Evolutionary conservation across 53 echinoderm and acorn worm species (phyloP), one percentile per base, ranked within the genome.

Genomic region (Holothuria scabra): DNA sequence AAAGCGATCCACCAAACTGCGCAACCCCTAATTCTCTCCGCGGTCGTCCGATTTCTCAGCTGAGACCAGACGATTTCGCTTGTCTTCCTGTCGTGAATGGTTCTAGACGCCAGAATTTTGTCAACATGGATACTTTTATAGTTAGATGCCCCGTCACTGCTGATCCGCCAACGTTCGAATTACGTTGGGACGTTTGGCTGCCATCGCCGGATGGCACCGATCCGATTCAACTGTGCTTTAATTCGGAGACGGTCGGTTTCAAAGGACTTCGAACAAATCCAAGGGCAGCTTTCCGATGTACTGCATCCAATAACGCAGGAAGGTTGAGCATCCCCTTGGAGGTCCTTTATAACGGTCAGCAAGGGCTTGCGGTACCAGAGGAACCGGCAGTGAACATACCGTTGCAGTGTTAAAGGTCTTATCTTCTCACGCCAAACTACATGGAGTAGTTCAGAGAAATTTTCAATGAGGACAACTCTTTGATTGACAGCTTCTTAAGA

Each of bases 201-300:
- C 78, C 78, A 24, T 56, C 58, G 18, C 26, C 56, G 3, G 9
- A 25, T 31, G 58, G 31, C 1, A 13, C 9, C 3, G 78, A 78
- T 58, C 58, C 78, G 26, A 29, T 78, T 52, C 78, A 78, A 78
- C 29, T 78, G 23, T 78, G 52, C 32, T 78, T 78, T 33, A 57
- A 14, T 12, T 78, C 78, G 24, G 78, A 78, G 78, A 78, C 57
- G 14, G 78, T 78, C 3, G 78, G 78, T 12, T 56, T 78, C 1
- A 56, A 56, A 56, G 57, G 56, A 31, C 58, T 78, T 14, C 58
- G 9, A 10, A 18, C 58, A 32, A 57, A 57, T 28, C 78, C 78
- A 24, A 78, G 57, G 58, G 59, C 78, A 5, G 78, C 78, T 1
- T 78, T 78, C 58, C 52, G 56, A 78, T 78, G 78, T 30, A 78